A percentile compares a stretch with the other conserved stretches of the same genome.
These are phyloP conservation scores for Telenomus remus DNA, from an alignment of 1,140 invertebrate species.

Conservation along the genomic window DNA sequence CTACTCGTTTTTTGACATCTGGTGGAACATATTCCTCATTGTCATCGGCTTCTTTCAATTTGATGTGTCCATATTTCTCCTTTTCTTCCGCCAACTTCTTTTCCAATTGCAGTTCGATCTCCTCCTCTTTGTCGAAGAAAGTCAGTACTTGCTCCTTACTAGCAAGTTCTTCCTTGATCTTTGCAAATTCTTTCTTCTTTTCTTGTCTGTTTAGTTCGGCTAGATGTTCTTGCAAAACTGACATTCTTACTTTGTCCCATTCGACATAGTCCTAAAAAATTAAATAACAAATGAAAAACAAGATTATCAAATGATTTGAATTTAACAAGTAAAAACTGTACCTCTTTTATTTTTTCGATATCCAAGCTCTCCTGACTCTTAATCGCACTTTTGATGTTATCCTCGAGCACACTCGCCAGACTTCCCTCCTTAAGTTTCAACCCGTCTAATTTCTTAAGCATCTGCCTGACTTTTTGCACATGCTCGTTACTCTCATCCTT, in stretches of 20 bases:
- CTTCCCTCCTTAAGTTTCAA: constrained; percentile 62
- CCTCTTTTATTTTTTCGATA: constrained; percentile 76
- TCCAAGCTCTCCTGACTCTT: constrained; percentile 76
- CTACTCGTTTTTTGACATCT: constrained; percentile 65
- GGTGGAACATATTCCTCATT: constrained; percentile 83
- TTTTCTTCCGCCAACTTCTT: constrained; percentile 72
- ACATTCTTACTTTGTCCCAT: constrained; percentile 78
- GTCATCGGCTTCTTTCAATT: constrained; percentile 58
- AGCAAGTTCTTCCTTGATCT: constrained; percentile 78
- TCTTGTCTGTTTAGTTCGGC: constrained; percentile 75
- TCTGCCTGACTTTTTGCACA: constrained; percentile 57
- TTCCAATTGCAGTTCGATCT: constrained; percentile 83
- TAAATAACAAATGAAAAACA: not conserved
- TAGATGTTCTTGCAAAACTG: constrained; percentile 78
- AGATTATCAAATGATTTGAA: constrained; percentile 15
- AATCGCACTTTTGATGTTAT: constrained; percentile 75
- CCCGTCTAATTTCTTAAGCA: constrained; percentile 61
- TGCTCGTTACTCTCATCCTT: constrained; percentile 64
- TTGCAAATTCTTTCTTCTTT: constrained; percentile 77
- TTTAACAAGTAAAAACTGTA: constrained; percentile 55
- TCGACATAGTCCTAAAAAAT: constrained; percentile 76
- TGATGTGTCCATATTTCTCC: constrained; percentile 46
- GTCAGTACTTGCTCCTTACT: constrained; percentile 82
- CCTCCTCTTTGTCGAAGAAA: constrained; percentile 86
- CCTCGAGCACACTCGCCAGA: constrained; percentile 74